Percentiles rank a stretch among this genome's conserved stretches.
These are phyloP conservation scores for Myotis planiceps DNA, from an alignment of 2,797 vertebrate genomes.

Conservation along the genomic window DNA sequence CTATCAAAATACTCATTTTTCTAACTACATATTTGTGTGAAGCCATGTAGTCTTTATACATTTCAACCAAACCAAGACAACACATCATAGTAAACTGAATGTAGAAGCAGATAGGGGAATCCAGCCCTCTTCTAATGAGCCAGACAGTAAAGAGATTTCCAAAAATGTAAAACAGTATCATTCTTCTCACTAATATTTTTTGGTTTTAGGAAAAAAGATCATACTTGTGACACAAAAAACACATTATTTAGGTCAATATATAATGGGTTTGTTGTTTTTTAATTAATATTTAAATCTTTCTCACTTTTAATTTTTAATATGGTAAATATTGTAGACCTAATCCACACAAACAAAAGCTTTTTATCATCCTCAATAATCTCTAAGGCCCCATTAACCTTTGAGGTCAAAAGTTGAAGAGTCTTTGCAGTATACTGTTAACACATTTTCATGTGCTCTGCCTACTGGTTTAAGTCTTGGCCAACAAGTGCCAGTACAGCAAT, in stretches of 20 bases:
- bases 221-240: background rate
- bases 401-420: background rate
- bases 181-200: background rate
- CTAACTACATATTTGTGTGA: background rate
- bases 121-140: background rate
- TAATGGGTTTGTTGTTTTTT: background rate
- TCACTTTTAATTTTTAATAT: background rate
- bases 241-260: background rate
- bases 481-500: background rate
- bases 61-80: constrained; percentile 23
- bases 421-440: background rate
- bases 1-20: constrained; percentile 26
- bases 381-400: background rate
- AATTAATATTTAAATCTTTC: background rate
- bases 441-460: background rate
- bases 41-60: background rate
- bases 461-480: background rate
- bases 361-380: background rate
- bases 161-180: constrained; percentile 21
- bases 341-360: background rate
- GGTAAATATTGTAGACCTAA: background rate
- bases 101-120: background rate
- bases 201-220: background rate
- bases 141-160: background rate
- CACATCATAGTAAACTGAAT: background rate